Evolutionary conservation across 2,797 vertebrate genomes (phyloP), one percentile per base, ranked within the genome.

Genomic region (Sparus aurata): DNA sequence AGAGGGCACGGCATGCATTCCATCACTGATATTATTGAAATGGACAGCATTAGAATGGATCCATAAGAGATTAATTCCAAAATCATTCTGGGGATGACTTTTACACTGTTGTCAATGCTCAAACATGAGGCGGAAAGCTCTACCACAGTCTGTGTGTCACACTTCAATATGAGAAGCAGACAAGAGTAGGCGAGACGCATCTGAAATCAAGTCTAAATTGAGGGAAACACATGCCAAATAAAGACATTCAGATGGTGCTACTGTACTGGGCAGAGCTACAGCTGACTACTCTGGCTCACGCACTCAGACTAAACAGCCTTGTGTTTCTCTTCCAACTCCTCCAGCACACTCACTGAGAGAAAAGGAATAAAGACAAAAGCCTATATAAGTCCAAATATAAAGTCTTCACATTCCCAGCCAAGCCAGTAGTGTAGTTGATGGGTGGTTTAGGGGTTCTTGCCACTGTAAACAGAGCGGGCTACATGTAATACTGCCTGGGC

Each of bases 401-500:
- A 93, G 93, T 93, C 93, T 92, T 94, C 90, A 92, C 91, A 92
- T 93, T 94, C 89, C 89, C 92, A 92, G 93, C 94, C 93, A 93
- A 94, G 90, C 89, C 92, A 94, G 92, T 90, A 93, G 90, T 93
- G 91, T 86, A 93, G 91, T 91, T 94, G 94, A 95, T 95, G 94
- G 94, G 93, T 93, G 92, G 94, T 94, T 93, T 92, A 90, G 88
- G 90, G 90, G 94, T 93, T 93, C 89, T 87, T 92, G 93, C 94
- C 93, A 94, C 92, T 93, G 93, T 94, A 95, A 95, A 95, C 92
- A 94, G 92, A 90, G 88, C 86, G 57, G 90, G 88, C 92, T 93
- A 88, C 91, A 92, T 94, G 95, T 94, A 94, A 94, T 92, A 91
- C 88, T 92, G 91, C 91, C 91, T 92, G 87, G 84, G 88, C 94